A percentile compares a stretch with the other conserved stretches of the same genome.
Conservation (phyloP, 2,888 invertebrate genomes). For the Leucophenga montana region DNA sequence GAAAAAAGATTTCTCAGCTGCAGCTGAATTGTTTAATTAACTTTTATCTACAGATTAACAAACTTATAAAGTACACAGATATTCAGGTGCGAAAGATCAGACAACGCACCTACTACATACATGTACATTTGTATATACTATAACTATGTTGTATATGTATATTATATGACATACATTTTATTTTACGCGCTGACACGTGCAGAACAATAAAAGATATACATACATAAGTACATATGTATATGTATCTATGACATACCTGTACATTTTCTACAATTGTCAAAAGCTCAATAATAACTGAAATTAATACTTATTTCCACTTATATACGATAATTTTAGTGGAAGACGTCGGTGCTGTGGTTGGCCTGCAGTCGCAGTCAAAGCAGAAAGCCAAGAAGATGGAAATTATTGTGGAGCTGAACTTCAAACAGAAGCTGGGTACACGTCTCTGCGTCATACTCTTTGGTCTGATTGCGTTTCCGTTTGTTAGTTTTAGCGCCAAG, state of each 20-base stretch:
- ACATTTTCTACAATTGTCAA: not conserved
- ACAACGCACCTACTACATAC: too few relatives aligned
- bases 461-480: constrained; percentile 54
- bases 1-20: too few relatives aligned
- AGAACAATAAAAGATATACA: too few relatives aligned
- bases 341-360: not conserved
- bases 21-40: not conserved
- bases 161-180: too few relatives aligned
- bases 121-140: too few relatives aligned
- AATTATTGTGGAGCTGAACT: constrained; percentile 63
- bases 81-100: too few relatives aligned
- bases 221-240: not conserved
- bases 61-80: not conserved
- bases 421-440: constrained; percentile 65
- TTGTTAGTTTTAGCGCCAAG: constrained; percentile 52
- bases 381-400: constrained; percentile 53
- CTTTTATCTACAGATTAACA: not conserved
- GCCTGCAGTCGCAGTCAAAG: not conserved
- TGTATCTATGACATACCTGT: not conserved
- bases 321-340: not conserved
- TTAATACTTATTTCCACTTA: not conserved
- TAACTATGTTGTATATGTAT: too few relatives aligned
- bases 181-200: too few relatives aligned
- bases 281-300: not conserved
- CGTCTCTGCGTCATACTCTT: constrained; percentile 55